These are phyloP conservation scores for Eugnorisma glareosa DNA, from an alignment of 2,888 invertebrate species.

Conservation along the genomic window DNA sequence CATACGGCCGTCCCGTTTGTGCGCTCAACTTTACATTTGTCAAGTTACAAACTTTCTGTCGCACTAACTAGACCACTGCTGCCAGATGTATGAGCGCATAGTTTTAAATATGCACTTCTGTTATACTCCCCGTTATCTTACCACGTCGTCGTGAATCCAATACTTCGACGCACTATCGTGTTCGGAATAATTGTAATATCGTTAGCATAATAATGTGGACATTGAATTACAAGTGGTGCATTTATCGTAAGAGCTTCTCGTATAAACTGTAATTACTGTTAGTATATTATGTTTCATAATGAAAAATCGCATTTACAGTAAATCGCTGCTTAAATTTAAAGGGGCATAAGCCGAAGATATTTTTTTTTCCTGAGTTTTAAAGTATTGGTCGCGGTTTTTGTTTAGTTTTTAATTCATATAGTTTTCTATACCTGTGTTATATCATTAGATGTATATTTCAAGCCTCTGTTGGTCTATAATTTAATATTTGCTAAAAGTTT, in stretches of 20 bases:
- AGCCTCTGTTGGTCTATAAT: too few species aligned
- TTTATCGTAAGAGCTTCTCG: constrained; percentile 24
- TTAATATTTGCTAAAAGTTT: too few species aligned
- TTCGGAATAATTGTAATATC: constrained; percentile 55
- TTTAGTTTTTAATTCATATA: not conserved
- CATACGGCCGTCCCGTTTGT: constrained; percentile 81
- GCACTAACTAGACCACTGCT: constrained; percentile 72
- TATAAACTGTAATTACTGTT: constrained; percentile 3
- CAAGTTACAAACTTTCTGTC: constrained; percentile 78
- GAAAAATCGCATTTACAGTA: not conserved
- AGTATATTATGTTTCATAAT: not conserved
- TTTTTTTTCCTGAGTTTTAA: not conserved
- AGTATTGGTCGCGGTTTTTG: not conserved
- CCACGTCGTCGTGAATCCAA: constrained; percentile 43
- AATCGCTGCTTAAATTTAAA: not conserved
- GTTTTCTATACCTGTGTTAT: too few species aligned
- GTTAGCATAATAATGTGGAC: constrained; percentile 40
- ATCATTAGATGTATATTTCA: too few species aligned
- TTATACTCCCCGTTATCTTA: constrained; percentile 36
- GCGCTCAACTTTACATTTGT: constrained; percentile 82
- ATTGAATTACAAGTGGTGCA: constrained; percentile 20
- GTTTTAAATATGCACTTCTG: constrained; percentile 51
- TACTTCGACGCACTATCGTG: constrained; percentile 39
- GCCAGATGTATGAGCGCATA: constrained; percentile 48
- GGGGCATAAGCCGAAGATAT: not conserved